Base-by-base conservation (phyloP, 2,113 vertebrate genomes). In the Cyphomyrus plagiostoma region DNA sequence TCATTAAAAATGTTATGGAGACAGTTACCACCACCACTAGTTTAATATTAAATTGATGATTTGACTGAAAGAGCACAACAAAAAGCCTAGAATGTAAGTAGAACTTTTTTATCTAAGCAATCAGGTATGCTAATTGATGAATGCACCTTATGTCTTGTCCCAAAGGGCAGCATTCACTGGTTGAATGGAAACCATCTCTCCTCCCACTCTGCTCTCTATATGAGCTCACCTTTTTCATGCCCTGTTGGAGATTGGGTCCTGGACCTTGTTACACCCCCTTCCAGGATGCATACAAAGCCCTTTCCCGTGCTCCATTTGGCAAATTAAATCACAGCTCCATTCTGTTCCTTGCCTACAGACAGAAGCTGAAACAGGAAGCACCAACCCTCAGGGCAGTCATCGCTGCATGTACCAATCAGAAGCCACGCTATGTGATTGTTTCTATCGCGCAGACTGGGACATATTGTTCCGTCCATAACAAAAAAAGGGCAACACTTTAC, bases 331-430 rank as follows among this genome's bases (percentile, higher is more conserved):
- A 91, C 45, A 30, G 49, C 2, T 70, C 86, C 23, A 84, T 90
- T 23, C 87, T 91, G 30, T 86, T 91, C 19, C 48, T 89, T 6
- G 26, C 82, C 49, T 90, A 92, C 9, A 91, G 77, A 86, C 89
- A 90, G 49, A 90, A 86, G 23, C 89, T 88, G 26, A 92, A 89
- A 52, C 62, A 84, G 87, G 90, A 90, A 62, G 58, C 11, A 46
- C 89, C 74, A 9, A 66, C 50, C 30, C 30, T 53, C 4, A 90
- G 82, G 30, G 66, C 48, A n/a, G 48, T 89, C 50, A 66, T 4
- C 10, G 26, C 26, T 91, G 88, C 83, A 46, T 66, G 11, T 45
- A 88, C 88, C 83, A 91, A 92, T 89, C 39, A 70, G 90, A 90
- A 30, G 10, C 26, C 3, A 42, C 11, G 1, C 42, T 74, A 42